Base-by-base conservation (phyloP, 2,888 invertebrate species). In the Ormia ochracea region DNA sequence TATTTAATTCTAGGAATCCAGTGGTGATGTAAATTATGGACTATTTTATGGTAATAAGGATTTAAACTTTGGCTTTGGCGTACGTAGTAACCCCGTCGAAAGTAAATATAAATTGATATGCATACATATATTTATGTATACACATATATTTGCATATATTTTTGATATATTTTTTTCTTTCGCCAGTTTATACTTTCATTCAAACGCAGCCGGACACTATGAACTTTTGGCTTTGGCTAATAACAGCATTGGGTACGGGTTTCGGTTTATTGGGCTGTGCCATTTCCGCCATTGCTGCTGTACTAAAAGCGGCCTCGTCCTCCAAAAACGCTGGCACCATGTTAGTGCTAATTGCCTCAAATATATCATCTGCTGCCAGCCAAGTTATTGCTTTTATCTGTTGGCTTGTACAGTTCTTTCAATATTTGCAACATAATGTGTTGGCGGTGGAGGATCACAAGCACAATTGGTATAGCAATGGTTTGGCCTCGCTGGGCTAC, bases 11-110 rank as follows among this genome's bases (percentile, higher is more conserved):
- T 23, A 86, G 86, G 84, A 86, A 50, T 85, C 88, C 1, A 93
- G 93, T 63, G 96, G 96, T 0, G 91, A 92, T 82, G 93, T 96
- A 77, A 93, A 94, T 86, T 96, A 97, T 87, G 98, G 98, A 0
- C 91, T 98, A 7, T 96, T 98, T 86, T 93, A 94, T 85, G 98
- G 98, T 0, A 93, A 93, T 81, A 96, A 96, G 88, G 93, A 94
- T 83, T 89, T 98, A 36, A 94, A 96, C 88, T 93, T 93, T 74
- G 95, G 94, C 3, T 94, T 96, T 85, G 97, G 97, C 4, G 93
- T 93, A 91, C 93, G 97, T 85, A 91, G 91, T 66, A 92, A 93
- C 86, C 92, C 94, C 79, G 93, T 97, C 82, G 94, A 94, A 87
- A 94, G 96, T 96, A 92, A 82, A 21, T n/a, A n/a, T 26, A 33